phyloP scores from a whole-genome alignment of 2,113 vertebrate genomes.

The Asarcornis scutulata region DNA sequence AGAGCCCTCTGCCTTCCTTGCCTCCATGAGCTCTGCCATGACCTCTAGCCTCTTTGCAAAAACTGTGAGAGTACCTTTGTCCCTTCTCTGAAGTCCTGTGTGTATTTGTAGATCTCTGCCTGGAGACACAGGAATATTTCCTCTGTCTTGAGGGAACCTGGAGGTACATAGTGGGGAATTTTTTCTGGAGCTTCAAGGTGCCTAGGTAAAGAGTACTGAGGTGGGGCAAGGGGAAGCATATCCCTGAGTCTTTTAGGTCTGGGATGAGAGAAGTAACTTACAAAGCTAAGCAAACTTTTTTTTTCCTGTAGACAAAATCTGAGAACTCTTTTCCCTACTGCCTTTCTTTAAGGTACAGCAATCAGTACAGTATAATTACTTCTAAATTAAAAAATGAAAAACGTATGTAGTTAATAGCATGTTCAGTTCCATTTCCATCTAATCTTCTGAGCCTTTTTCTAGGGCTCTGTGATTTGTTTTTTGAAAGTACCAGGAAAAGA shows the following conservation, averaged over 20 bases:
- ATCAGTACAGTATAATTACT: not conserved
- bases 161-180: not conserved
- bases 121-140: not conserved
- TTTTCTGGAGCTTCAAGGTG: not conserved
- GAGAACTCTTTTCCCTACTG: not conserved
- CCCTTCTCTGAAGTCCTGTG: not conserved
- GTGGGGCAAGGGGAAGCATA: rapidly evolving
- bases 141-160: not conserved
- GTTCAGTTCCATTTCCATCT: not conserved
- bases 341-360: not conserved
- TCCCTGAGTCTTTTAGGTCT: not conserved
- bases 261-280: not conserved
- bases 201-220: not conserved
- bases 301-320: not conserved
- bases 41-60: not conserved
- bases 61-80: not conserved
- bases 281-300: not conserved
- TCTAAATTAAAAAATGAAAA: not conserved
- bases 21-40: not conserved
- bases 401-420: not conserved
- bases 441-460: not conserved
- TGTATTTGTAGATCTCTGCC: not conserved
- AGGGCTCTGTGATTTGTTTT: not conserved
- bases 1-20: not conserved
- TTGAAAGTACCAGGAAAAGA: not conserved